Evolutionary conservation across 2,888 invertebrate species (phyloP), one percentile per base, ranked within the genome.

Genomic region (Drosophila infuscata): DNA sequence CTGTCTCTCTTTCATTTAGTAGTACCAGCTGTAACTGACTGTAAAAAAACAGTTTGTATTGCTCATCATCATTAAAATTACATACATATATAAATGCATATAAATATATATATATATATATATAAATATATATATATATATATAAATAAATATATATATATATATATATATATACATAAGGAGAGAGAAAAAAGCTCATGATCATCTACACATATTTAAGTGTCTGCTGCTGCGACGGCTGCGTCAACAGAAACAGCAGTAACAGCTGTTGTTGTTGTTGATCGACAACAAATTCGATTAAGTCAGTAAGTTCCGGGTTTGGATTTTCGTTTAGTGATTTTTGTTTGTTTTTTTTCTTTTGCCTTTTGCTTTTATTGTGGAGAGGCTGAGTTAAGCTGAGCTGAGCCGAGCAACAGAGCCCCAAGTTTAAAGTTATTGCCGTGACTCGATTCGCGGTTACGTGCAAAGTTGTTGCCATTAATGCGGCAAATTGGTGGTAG

Each of bases 241-340:
- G 54, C 67, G 74, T 52, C 57, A 51, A 48, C 71, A 41, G 70
- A 64, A 38, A 46, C 60, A 36, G 61, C 71, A 58, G 69, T 66
- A 51, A 62, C 53, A 64, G 67, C 30, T 70, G 41, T 62, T 74
- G 62, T 38, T 77, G 53, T 56, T 68, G 76, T 62, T 87, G 88
- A 89, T 89, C 88, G 85, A 69, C 81, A 87, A 88, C 88, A 83
- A 85, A 85, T 87, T 87, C 88, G 90, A 90, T 90, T 89, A 90
- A 83, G 79, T 85, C 63, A 63, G 72, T 66, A 81, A 89, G 86
- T 87, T 87, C 87, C 87, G 90, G 87, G 87, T 87, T 85, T 85
- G 90, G 81, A 85, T 85, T 86, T 85, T 87, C 74, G 80, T 87
- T 84, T 76, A 75, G 66, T 82, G 69, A 63, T 81, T 82, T 67